Conservation (phyloP, 2,113 vertebrate species). For the Lucifuga dentata region DNA sequence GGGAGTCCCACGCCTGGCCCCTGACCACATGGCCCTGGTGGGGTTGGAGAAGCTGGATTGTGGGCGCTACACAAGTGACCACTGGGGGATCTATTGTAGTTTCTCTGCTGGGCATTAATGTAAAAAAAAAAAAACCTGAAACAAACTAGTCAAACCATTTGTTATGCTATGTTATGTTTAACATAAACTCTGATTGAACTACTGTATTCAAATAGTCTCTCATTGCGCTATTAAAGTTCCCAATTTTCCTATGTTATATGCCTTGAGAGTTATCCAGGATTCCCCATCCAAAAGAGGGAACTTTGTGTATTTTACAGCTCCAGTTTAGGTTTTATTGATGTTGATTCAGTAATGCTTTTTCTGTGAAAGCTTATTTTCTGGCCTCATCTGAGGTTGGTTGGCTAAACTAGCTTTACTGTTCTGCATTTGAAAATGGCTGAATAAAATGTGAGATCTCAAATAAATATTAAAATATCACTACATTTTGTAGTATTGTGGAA, state of each 20-base stretch:
- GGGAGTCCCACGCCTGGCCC: slow-evolving; percentile 72
- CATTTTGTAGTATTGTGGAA: not conserved
- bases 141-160: not conserved
- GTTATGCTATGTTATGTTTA: no score
- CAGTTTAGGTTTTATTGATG: not conserved
- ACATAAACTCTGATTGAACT: no score
- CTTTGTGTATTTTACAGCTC: not conserved
- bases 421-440: not conserved
- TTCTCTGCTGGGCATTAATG: slow-evolving; percentile 69
- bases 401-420: not conserved
- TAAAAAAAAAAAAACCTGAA: not conserved
- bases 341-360: not conserved
- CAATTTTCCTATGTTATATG: not conserved
- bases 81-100: slow-evolving; percentile 94
- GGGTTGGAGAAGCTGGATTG: slow-evolving; percentile 95
- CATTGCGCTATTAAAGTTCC: no score
- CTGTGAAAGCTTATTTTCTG: slow-evolving; percentile 11
- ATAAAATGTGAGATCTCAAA: not conserved
- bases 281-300: not conserved
- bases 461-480: slow-evolving; percentile 2
- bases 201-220: no score
- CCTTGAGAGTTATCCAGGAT: not conserved
- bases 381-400: slow-evolving; percentile 1
- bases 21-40: slow-evolving; percentile 89
- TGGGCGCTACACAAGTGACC: slow-evolving; percentile 92